A percentile compares a stretch with the other conserved stretches of the same genome.
These are phyloP conservation scores for Mystacornis crossleyi DNA, from an alignment of 2,113 vertebrate genomes.

Conservation along the genomic window DNA sequence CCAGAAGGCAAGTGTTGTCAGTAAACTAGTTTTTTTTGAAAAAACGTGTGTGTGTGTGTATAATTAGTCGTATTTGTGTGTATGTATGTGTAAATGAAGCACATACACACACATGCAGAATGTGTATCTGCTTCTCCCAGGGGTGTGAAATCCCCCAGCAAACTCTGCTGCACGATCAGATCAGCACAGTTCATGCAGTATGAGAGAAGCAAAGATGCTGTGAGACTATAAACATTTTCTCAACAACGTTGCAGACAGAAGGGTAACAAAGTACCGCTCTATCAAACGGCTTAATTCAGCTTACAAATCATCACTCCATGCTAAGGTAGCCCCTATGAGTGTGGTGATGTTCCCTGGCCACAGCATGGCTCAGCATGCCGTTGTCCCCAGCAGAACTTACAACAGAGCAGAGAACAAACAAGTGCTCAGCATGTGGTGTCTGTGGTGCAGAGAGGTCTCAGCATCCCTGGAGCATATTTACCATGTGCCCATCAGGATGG, in stretches of 20 bases:
- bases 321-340: not conserved
- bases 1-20: constrained; percentile 33
- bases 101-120: not conserved
- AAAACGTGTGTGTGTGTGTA: not conserved
- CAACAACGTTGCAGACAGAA: not conserved
- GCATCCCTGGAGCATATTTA: not conserved
- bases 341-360: accelerated
- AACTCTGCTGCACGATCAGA: not conserved
- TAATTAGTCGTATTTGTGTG: not conserved
- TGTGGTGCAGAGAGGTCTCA: not conserved
- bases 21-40: constrained; percentile 28
- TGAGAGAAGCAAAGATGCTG: not conserved
- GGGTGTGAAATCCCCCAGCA: not conserved
- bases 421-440: not conserved
- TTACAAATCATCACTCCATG: accelerated
- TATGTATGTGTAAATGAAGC: not conserved
- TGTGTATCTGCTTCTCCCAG: not conserved
- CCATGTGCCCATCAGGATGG: not conserved
- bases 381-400: not conserved
- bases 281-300: not conserved
- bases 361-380: accelerated
- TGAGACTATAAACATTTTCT: not conserved
- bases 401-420: not conserved
- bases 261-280: not conserved
- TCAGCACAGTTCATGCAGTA: not conserved